phyloP scores from a whole-genome alignment of 1,140 invertebrate species.

The Whitmania pigra region DNA sequence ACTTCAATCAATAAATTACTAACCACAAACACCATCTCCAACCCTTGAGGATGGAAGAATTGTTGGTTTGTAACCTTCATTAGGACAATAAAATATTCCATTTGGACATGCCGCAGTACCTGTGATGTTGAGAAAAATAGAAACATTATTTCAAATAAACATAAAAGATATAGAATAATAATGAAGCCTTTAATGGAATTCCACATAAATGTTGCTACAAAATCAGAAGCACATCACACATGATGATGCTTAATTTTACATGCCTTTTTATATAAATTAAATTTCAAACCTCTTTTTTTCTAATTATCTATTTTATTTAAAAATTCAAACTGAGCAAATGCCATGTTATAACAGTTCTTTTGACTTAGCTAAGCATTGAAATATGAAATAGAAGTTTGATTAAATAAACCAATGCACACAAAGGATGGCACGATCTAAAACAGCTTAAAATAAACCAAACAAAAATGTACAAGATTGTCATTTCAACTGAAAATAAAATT shows the following conservation, averaged over 20 bases:
- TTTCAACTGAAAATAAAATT: too few species aligned
- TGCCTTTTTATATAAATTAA: too few species aligned
- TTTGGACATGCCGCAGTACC: constrained; percentile 82
- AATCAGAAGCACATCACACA: too few species aligned
- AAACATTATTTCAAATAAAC: constrained; percentile 15
- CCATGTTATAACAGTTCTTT: background rate
- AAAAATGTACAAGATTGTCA: too few species aligned
- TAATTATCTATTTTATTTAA: too few species aligned
- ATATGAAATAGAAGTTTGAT: constrained; percentile 19
- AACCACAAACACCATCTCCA: constrained; percentile 90
- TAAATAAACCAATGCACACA: too few species aligned
- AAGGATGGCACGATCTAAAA: too few species aligned
- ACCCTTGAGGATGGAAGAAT: constrained; percentile 77
- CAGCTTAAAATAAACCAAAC: too few species aligned
- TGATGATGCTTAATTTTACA: too few species aligned
- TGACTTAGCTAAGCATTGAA: background rate
- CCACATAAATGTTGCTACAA: too few species aligned
- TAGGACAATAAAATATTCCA: constrained; percentile 78
- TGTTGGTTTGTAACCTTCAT: constrained; percentile 64
- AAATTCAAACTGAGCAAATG: background rate
- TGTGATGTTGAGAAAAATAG: constrained; percentile 30
- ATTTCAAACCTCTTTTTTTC: too few species aligned
- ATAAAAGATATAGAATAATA: too few species aligned
- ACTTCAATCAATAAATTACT: constrained; percentile 26
- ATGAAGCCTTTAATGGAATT: constrained; percentile 30